These are phyloP conservation scores for Linurgus olivaceus DNA, from an alignment of 2,797 vertebrate species.

Conservation along the genomic window DNA sequence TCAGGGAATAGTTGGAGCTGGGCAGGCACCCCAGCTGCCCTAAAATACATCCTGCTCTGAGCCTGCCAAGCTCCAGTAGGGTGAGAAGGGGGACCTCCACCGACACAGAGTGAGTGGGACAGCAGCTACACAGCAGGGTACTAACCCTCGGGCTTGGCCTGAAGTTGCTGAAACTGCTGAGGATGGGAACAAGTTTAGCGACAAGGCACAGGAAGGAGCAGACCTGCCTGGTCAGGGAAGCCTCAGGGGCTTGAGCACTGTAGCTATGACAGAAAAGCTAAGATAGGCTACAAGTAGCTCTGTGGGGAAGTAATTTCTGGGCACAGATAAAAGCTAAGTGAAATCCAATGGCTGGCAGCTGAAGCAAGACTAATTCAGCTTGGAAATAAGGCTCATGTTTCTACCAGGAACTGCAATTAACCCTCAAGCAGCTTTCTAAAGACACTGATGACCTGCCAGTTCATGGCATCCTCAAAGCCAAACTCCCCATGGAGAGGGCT, in stretches of 20 bases:
- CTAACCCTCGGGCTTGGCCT: not conserved
- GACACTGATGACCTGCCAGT: not conserved
- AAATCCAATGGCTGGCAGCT: constrained; percentile 48
- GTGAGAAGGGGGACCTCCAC: fast-evolving
- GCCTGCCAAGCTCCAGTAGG: fast-evolving
- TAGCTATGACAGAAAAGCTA: not conserved
- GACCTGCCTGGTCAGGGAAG: not conserved
- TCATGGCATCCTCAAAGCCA: not conserved
- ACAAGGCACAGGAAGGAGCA: not conserved
- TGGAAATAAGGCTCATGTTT: constrained; percentile 16
- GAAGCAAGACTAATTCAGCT: constrained; percentile 41
- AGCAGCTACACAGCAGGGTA: not conserved
- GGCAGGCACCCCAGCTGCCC: not conserved
- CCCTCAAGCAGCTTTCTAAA: not conserved
- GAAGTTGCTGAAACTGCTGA: not conserved
- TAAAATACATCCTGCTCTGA: fast-evolving
- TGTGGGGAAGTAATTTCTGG: constrained; percentile 32
- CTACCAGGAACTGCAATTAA: constrained; percentile 13
- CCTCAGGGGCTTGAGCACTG: not conserved
- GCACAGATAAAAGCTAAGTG: constrained; percentile 39
- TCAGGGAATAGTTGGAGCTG: fast-evolving
- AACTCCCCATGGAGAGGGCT: not conserved
- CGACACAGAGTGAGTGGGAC: fast-evolving
- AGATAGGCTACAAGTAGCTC: constrained; percentile 2
- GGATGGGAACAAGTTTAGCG: not conserved